These are phyloP conservation scores for Ictidomys tridecemlineatus DNA, from an alignment of 2,113 vertebrate genomes.

Conservation along the genomic window DNA sequence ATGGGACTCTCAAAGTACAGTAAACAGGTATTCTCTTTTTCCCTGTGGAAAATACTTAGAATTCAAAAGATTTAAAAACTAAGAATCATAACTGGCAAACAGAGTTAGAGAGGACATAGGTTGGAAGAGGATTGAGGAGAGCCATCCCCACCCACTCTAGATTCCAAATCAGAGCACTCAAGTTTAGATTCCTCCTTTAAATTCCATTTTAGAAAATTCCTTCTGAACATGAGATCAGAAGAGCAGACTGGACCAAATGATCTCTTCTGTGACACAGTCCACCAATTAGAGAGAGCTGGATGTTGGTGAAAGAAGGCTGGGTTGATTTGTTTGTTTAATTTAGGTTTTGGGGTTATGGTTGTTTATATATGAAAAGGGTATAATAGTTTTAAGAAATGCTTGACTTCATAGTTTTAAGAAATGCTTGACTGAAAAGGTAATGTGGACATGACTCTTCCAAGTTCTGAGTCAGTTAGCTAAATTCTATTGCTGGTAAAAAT, in stretches of 20 bases:
- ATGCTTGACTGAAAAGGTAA: conserved; percentile 11
- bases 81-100: background rate
- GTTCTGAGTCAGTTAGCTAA: background rate
- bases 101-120: background rate
- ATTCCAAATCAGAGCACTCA: background rate
- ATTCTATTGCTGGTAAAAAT: background rate
- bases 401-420: conserved; percentile 14
- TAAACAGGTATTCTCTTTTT: background rate
- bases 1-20: no score
- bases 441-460: background rate
- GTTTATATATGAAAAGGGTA: background rate
- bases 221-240: background rate
- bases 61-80: background rate
- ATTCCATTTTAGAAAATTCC: background rate
- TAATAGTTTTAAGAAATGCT: conserved; percentile 2
- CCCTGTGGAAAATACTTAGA: background rate
- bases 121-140: background rate
- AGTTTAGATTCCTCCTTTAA: background rate
- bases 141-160: background rate
- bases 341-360: background rate
- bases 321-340: background rate
- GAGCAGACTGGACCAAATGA: background rate
- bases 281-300: background rate
- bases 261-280: background rate
- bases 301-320: background rate